Percentiles rank a stretch among this genome's conserved stretches.
Evolutionary conservation across 2,113 vertebrate genomes (phyloP).

Genomic region (Miniopterus natalensis): DNA sequence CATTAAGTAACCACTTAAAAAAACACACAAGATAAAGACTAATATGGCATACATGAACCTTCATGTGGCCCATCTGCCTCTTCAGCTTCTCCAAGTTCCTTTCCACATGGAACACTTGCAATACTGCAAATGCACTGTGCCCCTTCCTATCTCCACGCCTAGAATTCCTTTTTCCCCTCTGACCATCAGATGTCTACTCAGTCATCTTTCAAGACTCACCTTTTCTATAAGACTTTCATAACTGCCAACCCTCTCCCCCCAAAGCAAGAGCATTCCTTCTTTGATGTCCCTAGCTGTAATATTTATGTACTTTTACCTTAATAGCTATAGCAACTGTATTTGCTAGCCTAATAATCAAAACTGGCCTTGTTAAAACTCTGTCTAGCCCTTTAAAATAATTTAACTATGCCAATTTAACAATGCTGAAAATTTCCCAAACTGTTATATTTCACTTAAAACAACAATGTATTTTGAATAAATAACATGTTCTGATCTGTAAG

Average conservation of each 20-base stretch:
- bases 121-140: background rate
- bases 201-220: background rate
- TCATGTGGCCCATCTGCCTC: background rate
- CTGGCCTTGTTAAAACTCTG: conserved; percentile 36
- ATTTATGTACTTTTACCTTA: background rate
- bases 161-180: background rate
- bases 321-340: background rate
- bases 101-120: background rate
- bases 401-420: conserved; percentile 51
- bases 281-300: background rate
- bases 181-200: background rate
- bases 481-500: conserved; percentile 54
- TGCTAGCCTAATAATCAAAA: conserved; percentile 5
- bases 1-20: conserved; percentile 4
- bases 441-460: conserved; percentile 22
- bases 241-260: background rate
- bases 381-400: conserved; percentile 51
- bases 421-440: conserved; percentile 18
- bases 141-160: background rate
- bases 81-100: background rate
- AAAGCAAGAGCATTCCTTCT: background rate
- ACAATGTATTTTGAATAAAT: conserved; percentile 32
- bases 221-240: background rate
- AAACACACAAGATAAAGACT: background rate
- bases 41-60: background rate